Base-by-base conservation (phyloP, 92 coral and sea anemone species). In the Isaurus tuberculatus region DNA sequence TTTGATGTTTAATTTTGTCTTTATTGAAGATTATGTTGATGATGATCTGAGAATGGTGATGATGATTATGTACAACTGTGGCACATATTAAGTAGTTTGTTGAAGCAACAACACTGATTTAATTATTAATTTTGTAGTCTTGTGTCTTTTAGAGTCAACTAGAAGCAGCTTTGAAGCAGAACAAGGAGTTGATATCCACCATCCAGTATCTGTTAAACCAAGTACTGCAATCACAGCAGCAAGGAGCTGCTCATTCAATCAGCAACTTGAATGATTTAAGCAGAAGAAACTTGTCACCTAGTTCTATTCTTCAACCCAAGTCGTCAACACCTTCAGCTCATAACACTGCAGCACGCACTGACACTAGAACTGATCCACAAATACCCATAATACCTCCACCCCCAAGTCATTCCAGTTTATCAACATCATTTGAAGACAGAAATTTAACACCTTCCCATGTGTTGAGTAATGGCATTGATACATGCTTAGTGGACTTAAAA, bases 111-210 rank as follows among this genome's bases (percentile, higher is more conserved):
- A 7, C 9, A 40, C 10, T 40, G 46, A 2, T 40, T 40, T 40
- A n/a, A n/a, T n/a, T n/a, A n/a, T n/a, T n/a, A n/a, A n/a, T n/a
- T n/a, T n/a, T n/a, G 46, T 9, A 7, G 46, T 40, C 11, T 7
- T 40, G 46, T 63, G 16, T 63, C 2, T 83, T 71, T 57, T 81
- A 95, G 98, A 92, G 86, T 84, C 95, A 94, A 82, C 91, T 94
- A 23, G 92, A 94, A 63, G 93, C 95, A 33, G 93, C 95, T 26
- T 82, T 95, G 17, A 94, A 90, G 84, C 98, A 95, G 70, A 95
- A 95, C 81, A 91, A 91, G 51, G 98, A 95, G 68, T 90, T 95
- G 31, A 91, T 95, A 23, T 85, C 86, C 13, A 95, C 98, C 26
- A 85, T 95, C 16, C 95, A 92, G 72, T 93, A 91, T 40, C 87